Conservation (phyloP, 2,797 vertebrate species). For the Labeo calbasu region DNA sequence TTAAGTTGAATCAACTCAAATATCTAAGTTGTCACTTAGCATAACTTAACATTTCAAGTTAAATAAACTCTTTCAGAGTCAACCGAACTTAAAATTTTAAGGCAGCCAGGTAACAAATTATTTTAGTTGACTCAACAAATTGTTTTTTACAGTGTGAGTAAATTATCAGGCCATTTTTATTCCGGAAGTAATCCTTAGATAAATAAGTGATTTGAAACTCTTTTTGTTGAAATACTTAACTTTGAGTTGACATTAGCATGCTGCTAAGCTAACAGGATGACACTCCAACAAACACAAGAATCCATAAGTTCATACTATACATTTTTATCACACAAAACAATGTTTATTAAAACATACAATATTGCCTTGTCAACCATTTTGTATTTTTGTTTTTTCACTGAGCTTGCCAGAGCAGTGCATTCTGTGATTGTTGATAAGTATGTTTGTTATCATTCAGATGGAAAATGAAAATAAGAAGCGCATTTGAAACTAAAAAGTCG, state of each 20-base stretch:
- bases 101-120: too few relatives aligned
- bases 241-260: neutral
- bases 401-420: neutral
- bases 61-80: too few relatives aligned
- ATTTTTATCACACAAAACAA: neutral
- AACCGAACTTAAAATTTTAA: too few relatives aligned
- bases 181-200: neutral
- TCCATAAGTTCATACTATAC: neutral
- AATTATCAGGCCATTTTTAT: too few relatives aligned
- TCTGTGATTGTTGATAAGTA: neutral
- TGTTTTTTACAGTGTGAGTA: too few relatives aligned
- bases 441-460: neutral
- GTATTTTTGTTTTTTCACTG: neutral
- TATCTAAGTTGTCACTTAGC: too few relatives aligned
- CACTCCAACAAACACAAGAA: neutral
- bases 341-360: neutral
- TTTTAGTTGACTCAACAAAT: too few relatives aligned
- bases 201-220: neutral
- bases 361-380: neutral
- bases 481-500: neutral
- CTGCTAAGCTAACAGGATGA: conserved; percentile 5
- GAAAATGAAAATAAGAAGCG: neutral
- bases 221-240: neutral
- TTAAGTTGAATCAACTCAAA: too few relatives aligned
- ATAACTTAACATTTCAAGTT: too few relatives aligned